phyloP scores from a whole-genome alignment of 2,113 vertebrate species.

The Eira barbara region DNA sequence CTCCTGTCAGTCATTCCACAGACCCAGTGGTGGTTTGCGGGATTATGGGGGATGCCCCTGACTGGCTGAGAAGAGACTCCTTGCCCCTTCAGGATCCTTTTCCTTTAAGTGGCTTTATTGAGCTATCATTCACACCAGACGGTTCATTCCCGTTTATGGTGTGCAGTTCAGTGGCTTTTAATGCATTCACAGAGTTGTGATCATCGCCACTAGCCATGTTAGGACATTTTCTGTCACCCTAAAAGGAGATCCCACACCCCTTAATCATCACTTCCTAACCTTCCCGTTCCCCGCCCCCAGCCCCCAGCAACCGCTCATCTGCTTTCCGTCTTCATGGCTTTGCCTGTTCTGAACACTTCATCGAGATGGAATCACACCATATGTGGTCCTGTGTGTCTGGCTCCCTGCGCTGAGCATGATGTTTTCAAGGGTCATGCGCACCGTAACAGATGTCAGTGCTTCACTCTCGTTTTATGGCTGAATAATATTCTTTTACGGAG shows the following conservation, averaged over 20 bases:
- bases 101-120: neutral
- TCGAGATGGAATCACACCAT: too few species aligned
- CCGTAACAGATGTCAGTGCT: neutral
- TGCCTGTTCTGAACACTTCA: neutral
- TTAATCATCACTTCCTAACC: neutral
- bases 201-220: neutral
- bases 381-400: neutral
- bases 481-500: neutral
- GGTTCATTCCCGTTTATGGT: neutral
- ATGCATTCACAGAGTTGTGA: neutral
- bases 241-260: neutral
- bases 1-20: neutral
- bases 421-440: neutral
- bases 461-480: neutral
- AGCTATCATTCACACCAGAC: neutral
- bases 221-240: neutral
- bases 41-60: neutral
- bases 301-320: neutral
- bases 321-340: neutral
- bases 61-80: neutral
- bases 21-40: neutral
- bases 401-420: neutral
- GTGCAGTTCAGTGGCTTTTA: neutral
- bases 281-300: too few species aligned
- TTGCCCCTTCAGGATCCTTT: neutral